Conservation (phyloP, 2,888 invertebrate species). For the Cancer borealis region DNA sequence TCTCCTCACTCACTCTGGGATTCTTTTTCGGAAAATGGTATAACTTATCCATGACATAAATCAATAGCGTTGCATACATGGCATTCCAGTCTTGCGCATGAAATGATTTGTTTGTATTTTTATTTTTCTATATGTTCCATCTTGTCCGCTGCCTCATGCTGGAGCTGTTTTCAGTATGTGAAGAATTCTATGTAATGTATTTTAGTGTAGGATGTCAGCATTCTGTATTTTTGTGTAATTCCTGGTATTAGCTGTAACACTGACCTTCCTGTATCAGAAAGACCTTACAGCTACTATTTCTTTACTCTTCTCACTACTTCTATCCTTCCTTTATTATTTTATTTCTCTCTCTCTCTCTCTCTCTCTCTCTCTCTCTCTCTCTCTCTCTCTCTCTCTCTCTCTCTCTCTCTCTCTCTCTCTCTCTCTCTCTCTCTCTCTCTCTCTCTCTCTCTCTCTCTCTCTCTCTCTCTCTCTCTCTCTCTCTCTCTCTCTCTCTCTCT, state of each 20-base stretch:
- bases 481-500: constrained; percentile 37
- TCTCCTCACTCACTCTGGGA: too few species aligned
- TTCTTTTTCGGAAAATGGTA: too few species aligned
- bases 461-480: constrained; percentile 40
- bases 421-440: constrained; percentile 24
- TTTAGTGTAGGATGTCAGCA: not conserved
- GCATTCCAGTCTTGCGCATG: too few species aligned
- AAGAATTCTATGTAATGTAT: not conserved
- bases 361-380: constrained; percentile 40
- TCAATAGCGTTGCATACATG: too few species aligned
- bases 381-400: constrained; percentile 37
- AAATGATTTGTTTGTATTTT: too few species aligned
- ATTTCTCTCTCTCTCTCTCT: not conserved
- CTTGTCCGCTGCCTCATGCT: too few species aligned
- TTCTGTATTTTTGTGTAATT: not conserved
- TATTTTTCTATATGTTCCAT: too few species aligned
- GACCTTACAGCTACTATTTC: not conserved
- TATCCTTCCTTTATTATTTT: not conserved
- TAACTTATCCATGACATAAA: too few species aligned
- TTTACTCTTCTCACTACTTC: not conserved
- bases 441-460: constrained; percentile 8
- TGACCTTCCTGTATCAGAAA: too few species aligned
- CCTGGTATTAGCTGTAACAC: too few species aligned
- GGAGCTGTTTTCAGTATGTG: not conserved
- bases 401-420: constrained; percentile 40